Percentiles rank a stretch among this genome's conserved stretches.
These are phyloP conservation scores for Campoplex nolae DNA, from an alignment of 2,888 invertebrate genomes.

Conservation along the genomic window DNA sequence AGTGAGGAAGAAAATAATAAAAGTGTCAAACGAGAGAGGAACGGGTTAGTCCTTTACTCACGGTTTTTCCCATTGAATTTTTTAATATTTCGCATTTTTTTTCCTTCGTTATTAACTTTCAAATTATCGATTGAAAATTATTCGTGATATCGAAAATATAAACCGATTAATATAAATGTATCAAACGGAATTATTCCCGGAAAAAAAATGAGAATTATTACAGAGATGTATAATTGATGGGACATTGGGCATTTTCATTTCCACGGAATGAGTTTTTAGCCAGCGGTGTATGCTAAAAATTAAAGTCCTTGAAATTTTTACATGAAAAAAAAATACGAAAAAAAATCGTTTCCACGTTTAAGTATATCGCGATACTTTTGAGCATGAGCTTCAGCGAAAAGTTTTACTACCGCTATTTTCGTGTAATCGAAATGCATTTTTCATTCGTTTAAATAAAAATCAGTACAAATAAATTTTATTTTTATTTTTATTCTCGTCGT, in stretches of 20 bases:
- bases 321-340: neutral
- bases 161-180: no score
- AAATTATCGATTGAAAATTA: no score
- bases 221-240: no score
- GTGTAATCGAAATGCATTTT: neutral
- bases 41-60: neutral
- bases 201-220: no score
- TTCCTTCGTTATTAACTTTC: neutral
- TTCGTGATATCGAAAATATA: no score
- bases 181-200: no score
- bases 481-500: neutral
- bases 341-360: neutral
- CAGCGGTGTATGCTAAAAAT: no score
- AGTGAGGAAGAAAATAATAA: constrained; percentile 16
- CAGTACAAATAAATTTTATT: neutral
- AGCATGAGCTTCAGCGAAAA: neutral
- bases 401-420: neutral
- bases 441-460: neutral
- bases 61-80: neutral
- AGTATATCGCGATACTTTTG: neutral
- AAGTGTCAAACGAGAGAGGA: constrained; percentile 8
- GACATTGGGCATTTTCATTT: no score
- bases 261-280: no score
- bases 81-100: neutral
- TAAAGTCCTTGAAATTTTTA: neutral